These are phyloP conservation scores for Leuctra nigra DNA, from an alignment of 2,888 invertebrate genomes.

Conservation along the genomic window DNA sequence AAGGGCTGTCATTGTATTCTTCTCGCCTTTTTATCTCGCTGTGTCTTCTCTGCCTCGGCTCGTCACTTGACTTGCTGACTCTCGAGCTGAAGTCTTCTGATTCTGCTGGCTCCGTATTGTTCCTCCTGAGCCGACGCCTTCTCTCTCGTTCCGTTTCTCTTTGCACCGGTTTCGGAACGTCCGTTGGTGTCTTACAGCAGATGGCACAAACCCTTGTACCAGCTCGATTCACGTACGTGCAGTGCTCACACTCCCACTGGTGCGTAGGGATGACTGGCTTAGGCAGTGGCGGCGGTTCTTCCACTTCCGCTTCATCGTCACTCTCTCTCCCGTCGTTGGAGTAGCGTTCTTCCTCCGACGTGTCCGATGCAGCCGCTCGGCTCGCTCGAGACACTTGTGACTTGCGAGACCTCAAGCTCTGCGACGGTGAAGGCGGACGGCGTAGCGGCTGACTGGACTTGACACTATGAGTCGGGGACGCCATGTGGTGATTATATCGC, in stretches of 20 bases:
- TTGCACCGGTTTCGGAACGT: slow-evolving; percentile 35
- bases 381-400: slow-evolving; percentile 47
- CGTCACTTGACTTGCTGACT: not conserved
- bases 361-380: slow-evolving; percentile 2
- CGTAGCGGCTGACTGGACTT: slow-evolving; percentile 37
- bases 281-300: slow-evolving; percentile 39
- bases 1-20: slow-evolving; percentile 21
- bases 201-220: slow-evolving; percentile 73
- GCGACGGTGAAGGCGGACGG: slow-evolving; percentile 58
- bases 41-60: not conserved
- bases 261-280: slow-evolving; percentile 41
- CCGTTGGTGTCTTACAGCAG: slow-evolving; percentile 69
- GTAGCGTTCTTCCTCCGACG: slow-evolving; percentile 16
- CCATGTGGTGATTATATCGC: not conserved
- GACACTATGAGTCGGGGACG: slow-evolving; percentile 22
- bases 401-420: slow-evolving; percentile 61
- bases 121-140: slow-evolving; percentile 9
- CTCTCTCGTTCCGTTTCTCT: slow-evolving; percentile 14
- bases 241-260: slow-evolving; percentile 84
- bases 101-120: slow-evolving; percentile 5
- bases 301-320: slow-evolving; percentile 28
- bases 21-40: not conserved
- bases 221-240: slow-evolving; percentile 79
- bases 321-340: slow-evolving; percentile 27
- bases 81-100: not conserved